A percentile compares a stretch with the other conserved stretches of the same genome.
Conservation (phyloP, 2,113 vertebrate genomes). For the Dryoscopus gambensis region DNA sequence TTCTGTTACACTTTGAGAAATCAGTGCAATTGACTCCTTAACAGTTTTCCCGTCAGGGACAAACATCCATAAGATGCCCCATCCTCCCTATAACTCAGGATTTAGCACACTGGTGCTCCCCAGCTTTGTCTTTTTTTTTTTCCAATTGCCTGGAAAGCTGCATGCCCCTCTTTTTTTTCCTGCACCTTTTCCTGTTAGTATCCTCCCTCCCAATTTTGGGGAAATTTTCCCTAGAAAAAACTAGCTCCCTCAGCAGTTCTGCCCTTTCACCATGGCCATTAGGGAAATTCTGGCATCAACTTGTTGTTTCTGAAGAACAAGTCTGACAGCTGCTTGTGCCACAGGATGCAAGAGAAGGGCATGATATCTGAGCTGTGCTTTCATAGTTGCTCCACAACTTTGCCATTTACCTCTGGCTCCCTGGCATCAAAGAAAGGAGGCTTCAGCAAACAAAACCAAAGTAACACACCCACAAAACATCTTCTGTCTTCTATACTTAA, state of each 20-base stretch:
- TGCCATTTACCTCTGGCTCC: not conserved
- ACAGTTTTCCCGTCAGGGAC: not conserved
- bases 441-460: not conserved
- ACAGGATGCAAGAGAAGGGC: not conserved
- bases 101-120: not conserved
- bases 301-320: not conserved
- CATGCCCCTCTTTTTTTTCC: not conserved
- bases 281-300: not conserved
- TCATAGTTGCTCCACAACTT: not conserved
- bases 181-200: not conserved
- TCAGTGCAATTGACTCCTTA: not conserved
- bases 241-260: not conserved
- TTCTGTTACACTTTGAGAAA: not conserved
- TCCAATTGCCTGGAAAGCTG: not conserved
- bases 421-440: not conserved
- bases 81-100: not conserved
- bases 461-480: not conserved
- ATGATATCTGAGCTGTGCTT: not conserved
- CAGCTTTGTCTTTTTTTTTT: not conserved
- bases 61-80: not conserved
- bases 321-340: not conserved
- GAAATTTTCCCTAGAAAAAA: not conserved
- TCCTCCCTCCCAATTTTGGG: not conserved
- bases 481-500: not conserved
- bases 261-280: not conserved